phyloP scores from a whole-genome alignment of 2,113 vertebrate species.

The Noturus placidus region DNA sequence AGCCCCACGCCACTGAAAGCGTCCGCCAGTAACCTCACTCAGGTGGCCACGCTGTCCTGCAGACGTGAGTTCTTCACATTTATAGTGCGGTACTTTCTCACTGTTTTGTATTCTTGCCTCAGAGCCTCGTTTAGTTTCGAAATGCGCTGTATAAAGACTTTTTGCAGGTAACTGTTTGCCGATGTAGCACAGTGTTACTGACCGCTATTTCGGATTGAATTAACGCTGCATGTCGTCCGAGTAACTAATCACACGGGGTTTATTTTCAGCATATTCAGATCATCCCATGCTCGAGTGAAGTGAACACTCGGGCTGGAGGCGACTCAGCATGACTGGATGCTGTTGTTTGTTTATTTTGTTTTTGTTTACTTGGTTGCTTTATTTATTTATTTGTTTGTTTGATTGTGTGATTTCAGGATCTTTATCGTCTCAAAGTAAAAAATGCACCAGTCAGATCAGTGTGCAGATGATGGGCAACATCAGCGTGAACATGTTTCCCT shows the following conservation, averaged over 20 bases:
- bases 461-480: conserved; percentile 66
- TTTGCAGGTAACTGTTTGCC: background rate
- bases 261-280: background rate
- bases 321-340: background rate
- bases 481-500: conserved; percentile 75
- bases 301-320: background rate
- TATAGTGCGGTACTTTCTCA: background rate
- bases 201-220: too few species aligned
- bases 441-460: conserved; percentile 66
- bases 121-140: background rate
- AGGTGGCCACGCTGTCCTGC: conserved; percentile 38
- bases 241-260: background rate
- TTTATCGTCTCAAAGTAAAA: conserved; percentile 65
- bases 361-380: background rate
- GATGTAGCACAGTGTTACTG: background rate
- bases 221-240: too few species aligned
- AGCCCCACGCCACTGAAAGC: conserved; percentile 28
- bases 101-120: background rate
- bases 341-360: background rate
- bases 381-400: too few species aligned
- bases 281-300: background rate
- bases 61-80: conserved; percentile 26
- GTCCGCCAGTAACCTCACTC: conserved; percentile 41
- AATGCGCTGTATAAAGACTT: background rate
- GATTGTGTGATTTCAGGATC: conserved; percentile 61